Evolutionary conservation across 2,797 vertebrate species (phyloP).

Genomic region (Lithobates pipiens): DNA sequence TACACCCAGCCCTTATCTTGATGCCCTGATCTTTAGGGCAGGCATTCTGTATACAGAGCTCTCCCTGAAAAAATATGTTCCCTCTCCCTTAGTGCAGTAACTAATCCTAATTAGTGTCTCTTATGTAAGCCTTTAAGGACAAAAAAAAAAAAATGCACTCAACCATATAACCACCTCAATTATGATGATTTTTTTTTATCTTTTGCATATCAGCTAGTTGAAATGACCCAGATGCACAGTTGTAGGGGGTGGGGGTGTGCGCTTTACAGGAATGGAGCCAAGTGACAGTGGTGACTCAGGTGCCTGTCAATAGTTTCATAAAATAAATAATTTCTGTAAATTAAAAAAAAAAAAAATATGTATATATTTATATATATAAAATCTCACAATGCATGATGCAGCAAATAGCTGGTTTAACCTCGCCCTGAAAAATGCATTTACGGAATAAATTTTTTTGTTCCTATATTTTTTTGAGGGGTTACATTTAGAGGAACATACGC

Average conservation of each 20-base stretch:
- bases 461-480: conserved; percentile 48
- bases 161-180: conserved; percentile 55
- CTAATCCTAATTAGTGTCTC: conserved; percentile 45
- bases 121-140: conserved; percentile 39
- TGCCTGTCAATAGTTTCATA: conserved; percentile 20
- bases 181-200: conserved; percentile 11
- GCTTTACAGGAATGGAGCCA: conserved; percentile 15
- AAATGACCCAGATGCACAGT: conserved; percentile 49
- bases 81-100: conserved; percentile 14
- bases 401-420: conserved; percentile 18
- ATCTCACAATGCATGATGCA: conserved; percentile 42
- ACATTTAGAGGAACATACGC: conserved; percentile 45
- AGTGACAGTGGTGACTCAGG: neutral
- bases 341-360: conserved; percentile 8
- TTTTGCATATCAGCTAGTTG: conserved; percentile 23
- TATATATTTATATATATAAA: conserved; percentile 3
- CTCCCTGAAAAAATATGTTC: conserved; percentile 25
- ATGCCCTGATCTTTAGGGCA: neutral
- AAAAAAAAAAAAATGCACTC: conserved; percentile 50
- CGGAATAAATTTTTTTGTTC: conserved; percentile 25
- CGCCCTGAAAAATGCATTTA: conserved; percentile 31
- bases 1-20: neutral
- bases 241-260: neutral
- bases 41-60: neutral
- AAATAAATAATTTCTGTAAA: conserved; percentile 42